Evolutionary conservation across 2,888 invertebrate genomes (phyloP).

Genomic region (Cosmia pyralina): DNA sequence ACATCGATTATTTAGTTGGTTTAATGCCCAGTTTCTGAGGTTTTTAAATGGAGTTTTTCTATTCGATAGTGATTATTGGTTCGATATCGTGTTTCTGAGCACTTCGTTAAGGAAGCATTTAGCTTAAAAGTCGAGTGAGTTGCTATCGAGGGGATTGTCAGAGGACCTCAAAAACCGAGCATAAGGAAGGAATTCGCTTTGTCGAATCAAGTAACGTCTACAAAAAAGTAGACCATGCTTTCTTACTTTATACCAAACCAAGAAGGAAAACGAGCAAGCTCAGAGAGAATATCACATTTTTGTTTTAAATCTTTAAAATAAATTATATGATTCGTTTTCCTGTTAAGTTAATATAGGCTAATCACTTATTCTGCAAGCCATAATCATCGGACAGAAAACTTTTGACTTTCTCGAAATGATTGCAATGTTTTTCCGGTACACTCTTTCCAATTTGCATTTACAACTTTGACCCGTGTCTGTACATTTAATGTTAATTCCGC

Average conservation of each 20-base stretch:
- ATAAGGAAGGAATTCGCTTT: too few species aligned
- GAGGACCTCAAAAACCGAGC: too few species aligned
- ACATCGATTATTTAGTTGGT: too few species aligned
- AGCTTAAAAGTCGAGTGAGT: too few species aligned
- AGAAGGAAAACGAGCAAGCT: not conserved
- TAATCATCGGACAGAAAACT: slow-evolving; percentile 6
- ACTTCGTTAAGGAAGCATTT: too few species aligned
- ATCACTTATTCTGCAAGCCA: slow-evolving; percentile 21
- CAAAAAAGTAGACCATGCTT: not conserved
- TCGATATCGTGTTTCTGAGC: too few species aligned
- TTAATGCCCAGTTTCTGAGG: too few species aligned
- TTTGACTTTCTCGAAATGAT: slow-evolving; percentile 40
- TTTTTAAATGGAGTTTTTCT: too few species aligned
- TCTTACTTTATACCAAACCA: not conserved
- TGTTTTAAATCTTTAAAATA: not conserved
- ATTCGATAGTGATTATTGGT: too few species aligned
- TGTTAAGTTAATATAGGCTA: slow-evolving; percentile 19
- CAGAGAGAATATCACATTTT: not conserved
- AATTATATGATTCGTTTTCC: slow-evolving; percentile 5
- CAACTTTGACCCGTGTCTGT: slow-evolving; percentile 8
- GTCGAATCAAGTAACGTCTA: not conserved
- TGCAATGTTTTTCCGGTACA: slow-evolving; percentile 14
- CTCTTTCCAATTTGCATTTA: slow-evolving; percentile 35
- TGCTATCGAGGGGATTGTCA: too few species aligned
- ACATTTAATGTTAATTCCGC: slow-evolving; percentile 12